phyloP scores from a whole-genome alignment of 2,888 invertebrate species.

The Epinotia bilunana region DNA sequence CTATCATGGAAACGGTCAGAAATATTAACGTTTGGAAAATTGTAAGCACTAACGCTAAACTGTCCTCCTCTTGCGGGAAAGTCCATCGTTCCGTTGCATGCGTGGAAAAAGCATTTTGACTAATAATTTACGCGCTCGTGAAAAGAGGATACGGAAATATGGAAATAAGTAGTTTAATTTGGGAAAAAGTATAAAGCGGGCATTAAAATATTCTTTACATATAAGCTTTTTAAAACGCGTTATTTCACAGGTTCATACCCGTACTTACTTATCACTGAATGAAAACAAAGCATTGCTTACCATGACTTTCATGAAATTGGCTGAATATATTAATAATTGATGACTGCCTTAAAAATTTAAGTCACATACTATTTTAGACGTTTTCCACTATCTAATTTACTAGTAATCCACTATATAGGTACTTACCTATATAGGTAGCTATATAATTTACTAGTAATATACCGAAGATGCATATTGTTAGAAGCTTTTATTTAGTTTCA shows the following conservation, averaged over 20 bases:
- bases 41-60: no score
- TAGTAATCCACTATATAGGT: no score
- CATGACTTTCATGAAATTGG: constrained; percentile 11
- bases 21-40: no score
- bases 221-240: neutral
- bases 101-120: constrained; percentile 15
- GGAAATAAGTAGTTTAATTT: constrained; percentile 13
- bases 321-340: neutral
- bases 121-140: constrained; percentile 11
- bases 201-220: neutral
- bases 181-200: neutral
- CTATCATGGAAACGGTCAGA: no score
- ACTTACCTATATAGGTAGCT: no score
- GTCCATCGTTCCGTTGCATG: neutral
- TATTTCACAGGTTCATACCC: neutral
- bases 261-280: neutral
- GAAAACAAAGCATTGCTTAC: neutral
- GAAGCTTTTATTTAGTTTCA: no score
- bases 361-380: neutral
- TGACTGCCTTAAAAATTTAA: neutral
- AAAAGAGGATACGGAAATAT: constrained; percentile 1
- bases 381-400: neutral
- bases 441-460: no score
- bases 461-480: no score
- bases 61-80: no score